phyloP scores from a whole-genome alignment of 2,113 vertebrate species.

The Donacobius atricapilla region DNA sequence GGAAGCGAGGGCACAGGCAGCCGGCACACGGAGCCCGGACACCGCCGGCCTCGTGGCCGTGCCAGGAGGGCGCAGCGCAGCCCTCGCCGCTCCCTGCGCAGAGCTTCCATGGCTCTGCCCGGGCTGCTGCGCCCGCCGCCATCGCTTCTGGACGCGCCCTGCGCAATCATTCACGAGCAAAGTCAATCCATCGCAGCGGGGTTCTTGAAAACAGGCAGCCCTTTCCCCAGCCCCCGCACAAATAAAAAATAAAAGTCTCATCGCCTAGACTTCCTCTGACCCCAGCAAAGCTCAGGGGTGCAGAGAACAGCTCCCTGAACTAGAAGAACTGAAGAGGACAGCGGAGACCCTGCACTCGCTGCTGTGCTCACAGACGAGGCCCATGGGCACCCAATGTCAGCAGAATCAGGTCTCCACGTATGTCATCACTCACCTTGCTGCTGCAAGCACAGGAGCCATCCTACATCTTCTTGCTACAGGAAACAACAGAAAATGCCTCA shows the following conservation, averaged over 20 bases:
- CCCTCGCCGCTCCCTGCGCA: background rate
- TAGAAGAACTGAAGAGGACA: background rate
- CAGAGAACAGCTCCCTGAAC: background rate
- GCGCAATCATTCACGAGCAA: background rate
- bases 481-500: background rate
- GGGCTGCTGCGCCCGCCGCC: rapidly evolving
- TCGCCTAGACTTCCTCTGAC: background rate
- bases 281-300: background rate
- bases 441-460: background rate
- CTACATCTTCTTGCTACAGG: background rate
- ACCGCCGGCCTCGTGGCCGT: rapidly evolving
- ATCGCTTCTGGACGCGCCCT: background rate
- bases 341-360: rapidly evolving
- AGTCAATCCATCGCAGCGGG: background rate
- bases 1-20: background rate
- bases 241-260: background rate
- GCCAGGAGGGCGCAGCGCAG: rapidly evolving
- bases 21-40: rapidly evolving
- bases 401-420: background rate
- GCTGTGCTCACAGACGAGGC: background rate
- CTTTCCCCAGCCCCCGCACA: background rate
- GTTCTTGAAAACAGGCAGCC: background rate
- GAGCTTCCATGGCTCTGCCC: background rate
- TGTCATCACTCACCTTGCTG: background rate
- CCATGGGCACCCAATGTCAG: rapidly evolving